Base-by-base conservation (phyloP, 2,797 vertebrate species). In the Ceryle rudis region DNA sequence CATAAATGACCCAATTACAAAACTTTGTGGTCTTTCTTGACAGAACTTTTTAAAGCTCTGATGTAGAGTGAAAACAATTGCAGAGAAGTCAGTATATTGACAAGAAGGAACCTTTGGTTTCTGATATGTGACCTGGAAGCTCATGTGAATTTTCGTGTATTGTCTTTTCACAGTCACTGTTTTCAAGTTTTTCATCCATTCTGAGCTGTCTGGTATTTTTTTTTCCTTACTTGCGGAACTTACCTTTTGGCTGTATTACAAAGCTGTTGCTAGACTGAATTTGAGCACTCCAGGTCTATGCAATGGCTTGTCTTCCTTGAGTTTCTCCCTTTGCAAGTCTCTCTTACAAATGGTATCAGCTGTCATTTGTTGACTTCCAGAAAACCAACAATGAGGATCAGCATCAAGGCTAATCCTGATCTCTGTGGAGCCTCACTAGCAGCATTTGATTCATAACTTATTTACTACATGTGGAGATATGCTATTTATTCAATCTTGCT, bases 391-490 rank as follows among this genome's bases (percentile, higher is more conserved):
- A 33, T 61, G 47, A 52, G 73, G 46, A 82, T 92, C 89, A 89
- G 64, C 42, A 64, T 67, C 55, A 60, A 70, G 74, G 42, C 90
- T 94, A 92, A 92, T 97, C 82, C 60, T n/a, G 35, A 55, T 70
- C 55, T 90, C 51, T 57, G 52, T 64, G 57, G 70, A 91, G 37
- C 31, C 31, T 91, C 57, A 35, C 74, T 61, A 70, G 60, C 57
- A 86, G 37, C 51, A 3, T 91, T 89, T 95, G 93, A 85, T 46
- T 81, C 78, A 57, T 0, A 0, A 15, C 29, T 69, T 64, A 6
- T 39, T 87, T 74, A 46, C 54, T 78, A 17, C 9, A 1, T 83
- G 28, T 26, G 41, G 17, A 86, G 58, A 81, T 91, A 35, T 2
- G 5, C 46, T 89, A 58, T 46, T 86, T 94, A 86, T 57, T 89